These are phyloP conservation scores for Ophonus ardosiacus DNA, from an alignment of 2,888 invertebrate genomes.

Conservation along the genomic window DNA sequence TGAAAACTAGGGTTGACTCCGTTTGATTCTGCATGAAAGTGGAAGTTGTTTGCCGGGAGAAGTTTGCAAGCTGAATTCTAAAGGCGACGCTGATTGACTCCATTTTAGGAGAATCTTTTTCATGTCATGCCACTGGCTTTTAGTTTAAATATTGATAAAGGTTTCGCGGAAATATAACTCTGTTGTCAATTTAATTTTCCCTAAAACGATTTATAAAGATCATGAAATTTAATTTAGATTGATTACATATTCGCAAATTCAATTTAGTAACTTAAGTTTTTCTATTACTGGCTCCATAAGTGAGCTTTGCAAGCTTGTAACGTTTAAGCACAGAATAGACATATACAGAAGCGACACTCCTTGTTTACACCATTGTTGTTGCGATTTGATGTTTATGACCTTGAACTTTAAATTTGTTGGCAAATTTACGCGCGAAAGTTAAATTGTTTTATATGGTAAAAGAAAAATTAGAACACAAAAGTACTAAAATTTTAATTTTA, in stretches of 20 bases:
- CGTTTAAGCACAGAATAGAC: no score
- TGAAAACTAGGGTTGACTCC: slow-evolving; percentile 5
- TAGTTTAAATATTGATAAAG: slow-evolving; percentile 17
- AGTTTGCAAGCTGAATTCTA: slow-evolving; percentile 31
- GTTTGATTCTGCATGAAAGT: slow-evolving; percentile 23
- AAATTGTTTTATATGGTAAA: no score
- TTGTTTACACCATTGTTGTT: no score
- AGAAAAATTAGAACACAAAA: no score
- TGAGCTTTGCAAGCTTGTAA: no score
- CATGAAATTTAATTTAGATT: neutral
- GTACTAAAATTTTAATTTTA: no score
- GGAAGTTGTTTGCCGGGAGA: slow-evolving; percentile 36
- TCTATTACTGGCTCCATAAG: no score
- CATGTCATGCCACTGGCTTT: slow-evolving; percentile 24
- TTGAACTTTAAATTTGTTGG: no score
- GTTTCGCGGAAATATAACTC: neutral
- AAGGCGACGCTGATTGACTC: slow-evolving; percentile 30
- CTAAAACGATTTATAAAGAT: slow-evolving; percentile 29
- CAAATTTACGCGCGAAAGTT: no score
- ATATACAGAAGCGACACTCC: no score
- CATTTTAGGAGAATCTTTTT: slow-evolving; percentile 42
- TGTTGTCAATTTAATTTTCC: neutral
- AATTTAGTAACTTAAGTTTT: no score
- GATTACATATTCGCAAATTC: neutral
- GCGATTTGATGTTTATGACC: no score